Percentiles rank a stretch among this genome's conserved stretches.
Evolutionary conservation across 2,888 invertebrate genomes (phyloP).

Genomic region (Papilio gigon): DNA sequence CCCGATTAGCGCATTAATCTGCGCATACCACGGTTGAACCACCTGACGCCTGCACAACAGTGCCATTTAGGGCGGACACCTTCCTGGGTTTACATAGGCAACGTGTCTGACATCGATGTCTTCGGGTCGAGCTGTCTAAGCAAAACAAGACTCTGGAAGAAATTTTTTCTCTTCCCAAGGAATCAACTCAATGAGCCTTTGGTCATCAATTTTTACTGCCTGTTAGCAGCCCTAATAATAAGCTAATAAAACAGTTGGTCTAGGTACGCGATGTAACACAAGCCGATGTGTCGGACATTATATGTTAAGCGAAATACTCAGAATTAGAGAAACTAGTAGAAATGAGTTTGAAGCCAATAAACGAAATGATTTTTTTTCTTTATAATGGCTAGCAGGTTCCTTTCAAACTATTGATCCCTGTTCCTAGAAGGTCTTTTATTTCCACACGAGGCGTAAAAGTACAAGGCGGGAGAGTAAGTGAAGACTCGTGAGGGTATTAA

Average conservation of each 20-base stretch:
- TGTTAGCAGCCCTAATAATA: neutral
- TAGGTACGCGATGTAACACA: neutral
- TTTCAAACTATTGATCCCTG: neutral
- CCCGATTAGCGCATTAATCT: conserved; percentile 18
- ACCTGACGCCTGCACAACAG: neutral
- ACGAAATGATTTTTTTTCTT: neutral
- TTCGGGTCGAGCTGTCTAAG: neutral
- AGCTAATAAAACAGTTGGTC: neutral
- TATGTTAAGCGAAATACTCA: neutral
- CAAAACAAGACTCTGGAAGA: neutral
- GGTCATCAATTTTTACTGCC: neutral
- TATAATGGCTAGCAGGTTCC: neutral
- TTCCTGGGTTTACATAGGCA: neutral
- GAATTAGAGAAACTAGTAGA: no score
- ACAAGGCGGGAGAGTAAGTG: neutral
- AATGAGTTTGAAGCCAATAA: no score
- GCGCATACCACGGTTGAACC: neutral
- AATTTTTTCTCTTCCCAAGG: no score
- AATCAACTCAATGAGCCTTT: no score
- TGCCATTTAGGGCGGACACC: neutral
- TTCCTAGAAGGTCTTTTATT: neutral
- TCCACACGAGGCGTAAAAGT: neutral
- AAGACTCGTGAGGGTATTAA: conserved; percentile 28
- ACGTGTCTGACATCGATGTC: neutral
- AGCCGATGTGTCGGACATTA: neutral